Evolutionary conservation across 2,888 invertebrate genomes (phyloP), one percentile per base, ranked within the genome.

Genomic region (Cerastoderma edule): DNA sequence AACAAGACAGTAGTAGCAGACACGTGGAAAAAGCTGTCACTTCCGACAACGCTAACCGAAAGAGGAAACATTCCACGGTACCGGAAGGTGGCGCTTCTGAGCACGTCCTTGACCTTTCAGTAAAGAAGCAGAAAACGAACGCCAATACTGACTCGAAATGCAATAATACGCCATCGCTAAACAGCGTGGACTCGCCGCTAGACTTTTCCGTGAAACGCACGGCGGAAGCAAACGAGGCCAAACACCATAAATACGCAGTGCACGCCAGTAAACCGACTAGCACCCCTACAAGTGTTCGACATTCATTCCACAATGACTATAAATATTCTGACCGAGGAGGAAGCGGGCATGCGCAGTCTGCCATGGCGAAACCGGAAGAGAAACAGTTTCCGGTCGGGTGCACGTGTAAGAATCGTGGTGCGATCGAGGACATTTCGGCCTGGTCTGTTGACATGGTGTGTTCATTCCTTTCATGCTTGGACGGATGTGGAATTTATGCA

Each of bases 391-490:
- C 60, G 1, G 35, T 60, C 22, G 60, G 60, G 24, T 60, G 60
- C 39, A 60, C 60, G 22, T 60, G 60, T 39, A 60, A 39, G 27
- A 32, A 5, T 27, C 24, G 60, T 6, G 27, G 60, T 60, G 39
- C 39, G 27, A 24, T 48, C 8, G 85, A 86, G 2, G 86, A 87
- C 66, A 78, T 88, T 35, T 68, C 79, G 28, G 72, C 73, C 24
- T 89, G 88, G 88, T 75, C 77, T 3, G 87, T 89, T 30, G 84
- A 87, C 60, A 84, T 83, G 50, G 89, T 89, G 24, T 84, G 85
- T 71, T 80, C 77, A 30, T 86, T 88, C 67, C 71, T 89, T 30
- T 68, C 68, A 30, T 77, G 79, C 16, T 73, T 88, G 24, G 87
- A 89, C 22, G 89, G 88, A 0, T 89, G 89, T 63, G 72, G 75